phyloP scores from a whole-genome alignment of 1,140 invertebrate species.

The Uloborus diversus region DNA sequence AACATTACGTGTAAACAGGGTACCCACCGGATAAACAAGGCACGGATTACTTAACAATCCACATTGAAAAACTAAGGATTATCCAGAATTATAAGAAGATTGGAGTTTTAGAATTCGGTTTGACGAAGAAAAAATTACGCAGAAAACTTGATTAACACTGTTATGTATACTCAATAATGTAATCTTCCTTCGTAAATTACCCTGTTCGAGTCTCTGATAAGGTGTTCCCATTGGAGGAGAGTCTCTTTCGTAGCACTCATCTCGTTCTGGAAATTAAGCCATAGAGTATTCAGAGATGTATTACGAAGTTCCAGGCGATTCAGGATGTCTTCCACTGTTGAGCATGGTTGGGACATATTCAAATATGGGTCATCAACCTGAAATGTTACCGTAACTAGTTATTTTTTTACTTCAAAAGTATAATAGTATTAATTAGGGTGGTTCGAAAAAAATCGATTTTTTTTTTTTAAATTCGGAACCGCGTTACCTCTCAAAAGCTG shows the following conservation, averaged over 20 bases:
- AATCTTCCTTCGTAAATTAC: constrained; percentile 65
- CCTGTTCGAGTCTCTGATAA: constrained; percentile 78
- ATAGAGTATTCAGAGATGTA: constrained; percentile 73
- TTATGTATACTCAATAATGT: too few species aligned
- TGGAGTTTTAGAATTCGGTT: too few species aligned
- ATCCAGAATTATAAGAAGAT: too few species aligned
- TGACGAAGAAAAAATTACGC: not conserved
- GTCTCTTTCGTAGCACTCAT: constrained; percentile 73
- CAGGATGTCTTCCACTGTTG: constrained; percentile 76
- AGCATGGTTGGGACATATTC: constrained; percentile 74
- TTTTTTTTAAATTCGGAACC: too few species aligned
- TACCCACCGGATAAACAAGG: too few species aligned
- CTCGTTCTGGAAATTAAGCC: constrained; percentile 75
- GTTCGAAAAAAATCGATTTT: too few species aligned
- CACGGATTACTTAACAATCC: too few species aligned
- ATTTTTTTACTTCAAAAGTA: too few species aligned
- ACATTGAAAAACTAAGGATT: too few species aligned
- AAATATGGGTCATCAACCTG: constrained; percentile 80
- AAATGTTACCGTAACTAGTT: not conserved
- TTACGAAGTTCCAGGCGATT: constrained; percentile 76
- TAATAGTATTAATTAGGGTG: too few species aligned
- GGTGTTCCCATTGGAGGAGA: constrained; percentile 74
- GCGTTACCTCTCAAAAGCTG: too few species aligned
- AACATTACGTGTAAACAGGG: too few species aligned
- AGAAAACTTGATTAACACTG: not conserved